Evolutionary conservation across 2,113 vertebrate genomes (phyloP).

Genomic region (Mixornis gularis): DNA sequence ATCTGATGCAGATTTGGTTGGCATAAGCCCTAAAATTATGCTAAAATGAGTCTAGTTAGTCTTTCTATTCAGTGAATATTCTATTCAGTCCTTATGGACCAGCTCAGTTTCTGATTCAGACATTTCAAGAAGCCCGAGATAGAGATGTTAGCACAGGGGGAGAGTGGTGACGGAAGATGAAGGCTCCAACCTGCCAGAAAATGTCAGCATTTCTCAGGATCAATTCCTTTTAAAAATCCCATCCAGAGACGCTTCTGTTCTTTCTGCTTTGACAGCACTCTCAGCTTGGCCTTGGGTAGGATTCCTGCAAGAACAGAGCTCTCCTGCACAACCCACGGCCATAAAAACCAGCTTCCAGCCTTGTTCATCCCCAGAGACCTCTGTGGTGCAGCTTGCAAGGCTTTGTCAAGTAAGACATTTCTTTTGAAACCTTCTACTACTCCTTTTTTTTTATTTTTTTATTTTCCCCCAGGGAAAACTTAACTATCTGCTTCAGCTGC

Average conservation of each 20-base stretch:
- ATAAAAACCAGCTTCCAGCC: neutral
- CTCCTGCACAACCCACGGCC: neutral
- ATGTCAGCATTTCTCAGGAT: neutral
- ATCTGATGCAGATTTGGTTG: neutral
- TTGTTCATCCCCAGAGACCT: neutral
- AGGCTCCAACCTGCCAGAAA: neutral
- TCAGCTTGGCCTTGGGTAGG: neutral
- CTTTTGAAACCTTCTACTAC: neutral
- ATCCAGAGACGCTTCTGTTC: neutral
- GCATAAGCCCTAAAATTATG: neutral
- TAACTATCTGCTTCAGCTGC: neutral
- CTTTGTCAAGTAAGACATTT: neutral
- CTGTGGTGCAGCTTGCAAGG: neutral
- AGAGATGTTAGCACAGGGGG: neutral
- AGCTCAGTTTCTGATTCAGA: neutral
- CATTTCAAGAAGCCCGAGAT: neutral
- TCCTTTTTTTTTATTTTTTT: neutral
- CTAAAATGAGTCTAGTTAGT: neutral
- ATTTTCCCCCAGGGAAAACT: neutral
- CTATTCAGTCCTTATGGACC: neutral
- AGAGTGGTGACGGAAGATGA: neutral
- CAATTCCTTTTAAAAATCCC: neutral
- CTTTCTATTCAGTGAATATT: neutral
- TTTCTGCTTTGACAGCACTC: neutral
- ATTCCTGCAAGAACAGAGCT: neutral